These are phyloP conservation scores for Drosophila burlai DNA, from an alignment of 1,140 invertebrate genomes.

Conservation along the genomic window DNA sequence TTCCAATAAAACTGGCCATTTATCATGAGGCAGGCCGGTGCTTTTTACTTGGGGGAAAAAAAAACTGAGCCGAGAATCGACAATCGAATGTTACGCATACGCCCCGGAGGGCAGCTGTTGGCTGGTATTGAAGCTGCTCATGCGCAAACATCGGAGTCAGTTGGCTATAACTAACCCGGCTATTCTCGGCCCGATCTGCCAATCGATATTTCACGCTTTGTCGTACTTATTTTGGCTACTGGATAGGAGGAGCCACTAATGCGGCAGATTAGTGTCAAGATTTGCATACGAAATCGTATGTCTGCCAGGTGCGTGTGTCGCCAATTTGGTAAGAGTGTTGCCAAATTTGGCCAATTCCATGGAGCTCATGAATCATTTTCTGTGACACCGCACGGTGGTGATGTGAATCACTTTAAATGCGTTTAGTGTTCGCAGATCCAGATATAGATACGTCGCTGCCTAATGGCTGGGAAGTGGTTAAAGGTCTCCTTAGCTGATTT, in stretches of 20 bases:
- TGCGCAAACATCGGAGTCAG: constrained; percentile 40
- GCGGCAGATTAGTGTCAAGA: constrained; percentile 80
- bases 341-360: constrained; percentile 64
- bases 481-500: constrained; percentile 11
- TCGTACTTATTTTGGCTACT: constrained; percentile 45
- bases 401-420: constrained; percentile 48
- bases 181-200: constrained; percentile 49
- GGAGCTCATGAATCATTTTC: constrained; percentile 61
- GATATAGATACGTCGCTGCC: constrained; percentile 38
- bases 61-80: constrained; percentile 39
- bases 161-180: constrained; percentile 71
- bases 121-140: constrained; percentile 34
- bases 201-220: constrained; percentile 75
- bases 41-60: neutral
- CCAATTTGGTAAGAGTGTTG: constrained; percentile 48
- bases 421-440: constrained; percentile 8
- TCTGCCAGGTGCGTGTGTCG: constrained; percentile 59
- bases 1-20: constrained; percentile 82
- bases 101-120: constrained; percentile 71
- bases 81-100: constrained; percentile 77
- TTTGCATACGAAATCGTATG: constrained; percentile 82
- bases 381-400: constrained; percentile 7
- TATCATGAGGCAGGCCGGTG: constrained; percentile 56
- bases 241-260: constrained; percentile 69
- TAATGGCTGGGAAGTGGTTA: constrained; percentile 29